Conservation (phyloP, 2,888 invertebrate genomes). For the Hylaea fasciaria region DNA sequence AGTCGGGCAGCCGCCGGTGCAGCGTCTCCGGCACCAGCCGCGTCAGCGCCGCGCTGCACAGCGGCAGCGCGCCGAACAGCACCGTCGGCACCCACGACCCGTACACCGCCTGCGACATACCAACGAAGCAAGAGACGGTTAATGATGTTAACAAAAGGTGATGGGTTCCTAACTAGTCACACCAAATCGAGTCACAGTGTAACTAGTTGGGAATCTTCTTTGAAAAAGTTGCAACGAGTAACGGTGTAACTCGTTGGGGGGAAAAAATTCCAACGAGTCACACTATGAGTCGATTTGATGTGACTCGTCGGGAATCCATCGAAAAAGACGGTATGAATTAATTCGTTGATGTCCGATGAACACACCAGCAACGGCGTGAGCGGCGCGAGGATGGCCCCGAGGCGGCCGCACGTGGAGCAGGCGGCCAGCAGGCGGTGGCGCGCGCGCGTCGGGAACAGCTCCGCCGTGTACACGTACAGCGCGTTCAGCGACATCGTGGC, state of each 20-base stretch:
- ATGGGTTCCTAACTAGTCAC: too few species aligned
- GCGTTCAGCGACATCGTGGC: constrained; percentile 88
- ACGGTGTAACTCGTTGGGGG: too few species aligned
- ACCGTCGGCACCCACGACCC: constrained; percentile 80
- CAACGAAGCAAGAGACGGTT: too few species aligned
- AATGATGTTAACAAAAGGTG: too few species aligned
- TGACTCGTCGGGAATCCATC: too few species aligned
- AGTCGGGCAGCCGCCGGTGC: constrained; percentile 84
- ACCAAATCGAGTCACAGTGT: too few species aligned
- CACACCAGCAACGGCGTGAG: constrained; percentile 85
- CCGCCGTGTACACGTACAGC: constrained; percentile 88
- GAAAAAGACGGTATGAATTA: too few species aligned
- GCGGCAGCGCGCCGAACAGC: constrained; percentile 80
- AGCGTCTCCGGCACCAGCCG: constrained; percentile 86
- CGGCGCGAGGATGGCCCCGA: constrained; percentile 89
- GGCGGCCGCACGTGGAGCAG: constrained; percentile 88
- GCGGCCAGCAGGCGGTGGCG: constrained; percentile 88
- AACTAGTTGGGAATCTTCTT: too few species aligned
- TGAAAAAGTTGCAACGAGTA: too few species aligned
- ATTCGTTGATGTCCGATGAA: too few species aligned
- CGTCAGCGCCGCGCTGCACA: constrained; percentile 81
- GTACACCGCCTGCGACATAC: constrained; percentile 57
- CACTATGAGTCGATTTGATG: too few species aligned
- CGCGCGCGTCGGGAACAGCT: constrained; percentile 89
- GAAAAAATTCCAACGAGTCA: too few species aligned